Percentiles rank a stretch among this genome's conserved stretches.
Conservation (phyloP, 2,888 invertebrate genomes). For the Camptogramma bilineatum region DNA sequence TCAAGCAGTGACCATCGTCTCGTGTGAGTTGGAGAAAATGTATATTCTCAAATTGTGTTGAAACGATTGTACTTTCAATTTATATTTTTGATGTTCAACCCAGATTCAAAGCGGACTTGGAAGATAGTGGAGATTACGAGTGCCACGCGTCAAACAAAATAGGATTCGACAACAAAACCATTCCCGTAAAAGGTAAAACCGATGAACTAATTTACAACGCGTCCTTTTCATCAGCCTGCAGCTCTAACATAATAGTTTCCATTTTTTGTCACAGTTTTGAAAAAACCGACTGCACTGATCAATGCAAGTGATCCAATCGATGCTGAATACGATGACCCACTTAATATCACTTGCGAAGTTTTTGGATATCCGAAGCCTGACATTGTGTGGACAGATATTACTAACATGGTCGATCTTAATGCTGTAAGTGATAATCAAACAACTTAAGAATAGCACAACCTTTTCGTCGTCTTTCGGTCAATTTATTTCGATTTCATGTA, state of each 20-base stretch:
- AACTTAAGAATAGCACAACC: background rate
- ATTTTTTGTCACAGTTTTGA: constrained; percentile 6
- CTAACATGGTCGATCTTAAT: background rate
- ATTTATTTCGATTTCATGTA: background rate
- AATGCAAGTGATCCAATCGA: constrained; percentile 4
- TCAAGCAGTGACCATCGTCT: constrained; percentile 10
- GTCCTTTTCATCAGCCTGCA: background rate
- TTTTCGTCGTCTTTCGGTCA: no score
- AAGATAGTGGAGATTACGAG: constrained; percentile 16
- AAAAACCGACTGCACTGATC: constrained; percentile 12
- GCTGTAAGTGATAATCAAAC: constrained; percentile 10
- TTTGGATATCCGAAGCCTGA: constrained; percentile 21
- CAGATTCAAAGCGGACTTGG: constrained; percentile 8
- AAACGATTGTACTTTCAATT: background rate
- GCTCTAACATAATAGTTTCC: background rate
- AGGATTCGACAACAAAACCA: constrained; percentile 13
- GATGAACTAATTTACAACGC: background rate
- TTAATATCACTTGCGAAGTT: constrained; percentile 21
- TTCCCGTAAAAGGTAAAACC: constrained; percentile 16
- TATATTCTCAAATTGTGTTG: background rate
- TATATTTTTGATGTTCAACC: background rate
- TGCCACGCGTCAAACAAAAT: constrained; percentile 17
- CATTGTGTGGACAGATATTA: constrained; percentile 13
- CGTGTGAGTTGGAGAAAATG: constrained; percentile 4
- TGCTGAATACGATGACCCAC: constrained; percentile 19